A percentile compares a stretch with the other conserved stretches of the same genome.
These are phyloP conservation scores for Pachyrhynchus sulphureomaculatus DNA, from an alignment of 1,140 invertebrate genomes.

Conservation along the genomic window DNA sequence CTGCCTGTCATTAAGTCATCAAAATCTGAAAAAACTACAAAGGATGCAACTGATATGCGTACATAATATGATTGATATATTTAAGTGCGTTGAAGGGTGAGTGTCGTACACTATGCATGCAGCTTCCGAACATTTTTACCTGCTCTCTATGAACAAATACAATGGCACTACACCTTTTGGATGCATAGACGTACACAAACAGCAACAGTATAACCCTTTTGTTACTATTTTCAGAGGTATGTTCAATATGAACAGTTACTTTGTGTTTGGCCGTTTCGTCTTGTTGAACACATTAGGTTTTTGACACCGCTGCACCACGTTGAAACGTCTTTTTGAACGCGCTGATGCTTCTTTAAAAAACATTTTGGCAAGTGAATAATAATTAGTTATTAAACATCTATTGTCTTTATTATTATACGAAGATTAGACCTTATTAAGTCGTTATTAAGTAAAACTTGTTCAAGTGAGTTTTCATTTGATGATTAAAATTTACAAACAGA, in stretches of 20 bases:
- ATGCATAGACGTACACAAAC: slow-evolving; percentile 14
- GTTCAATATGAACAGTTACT: slow-evolving; percentile 20
- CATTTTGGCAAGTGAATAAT: slow-evolving; percentile 8
- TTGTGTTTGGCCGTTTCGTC: slow-evolving; percentile 29
- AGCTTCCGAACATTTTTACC: slow-evolving; percentile 25
- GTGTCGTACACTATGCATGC: slow-evolving; percentile 13
- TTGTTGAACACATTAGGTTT: slow-evolving; percentile 29
- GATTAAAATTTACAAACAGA: too few species aligned
- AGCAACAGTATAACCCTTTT: slow-evolving; percentile 19
- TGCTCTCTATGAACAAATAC: slow-evolving; percentile 22
- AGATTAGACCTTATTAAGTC: too few species aligned
- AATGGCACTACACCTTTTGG: slow-evolving; percentile 26
- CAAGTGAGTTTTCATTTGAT: too few species aligned
- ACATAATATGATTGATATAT: slow-evolving; percentile 36
- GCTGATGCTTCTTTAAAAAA: neutral
- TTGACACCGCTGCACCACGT: slow-evolving; percentile 15
- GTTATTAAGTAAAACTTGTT: too few species aligned
- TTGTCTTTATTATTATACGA: too few species aligned
- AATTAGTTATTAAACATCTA: too few species aligned
- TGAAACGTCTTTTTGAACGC: slow-evolving; percentile 12
- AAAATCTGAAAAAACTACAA: slow-evolving; percentile 25
- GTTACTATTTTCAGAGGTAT: slow-evolving; percentile 14
- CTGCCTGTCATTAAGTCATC: slow-evolving; percentile 33
- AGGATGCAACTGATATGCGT: slow-evolving; percentile 32
- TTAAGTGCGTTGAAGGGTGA: slow-evolving; percentile 28